These are phyloP conservation scores for Cyclophora albipunctata DNA, from an alignment of 2,888 invertebrate genomes.

Conservation along the genomic window DNA sequence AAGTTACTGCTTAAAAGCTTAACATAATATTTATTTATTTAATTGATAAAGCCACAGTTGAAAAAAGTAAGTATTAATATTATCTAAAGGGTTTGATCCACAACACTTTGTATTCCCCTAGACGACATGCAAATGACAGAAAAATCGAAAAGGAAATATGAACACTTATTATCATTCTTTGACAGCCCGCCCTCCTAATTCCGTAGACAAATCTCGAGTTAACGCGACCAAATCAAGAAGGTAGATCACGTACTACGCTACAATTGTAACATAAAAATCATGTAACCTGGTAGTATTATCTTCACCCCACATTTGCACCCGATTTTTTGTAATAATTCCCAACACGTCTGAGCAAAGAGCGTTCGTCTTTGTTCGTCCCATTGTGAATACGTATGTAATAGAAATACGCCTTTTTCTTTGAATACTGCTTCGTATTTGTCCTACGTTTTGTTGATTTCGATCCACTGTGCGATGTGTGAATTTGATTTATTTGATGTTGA, in stretches of 20 bases:
- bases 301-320: conserved; percentile 50
- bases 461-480: conserved; percentile 24
- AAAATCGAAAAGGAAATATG: conserved; percentile 21
- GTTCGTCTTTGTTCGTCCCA: conserved; percentile 56
- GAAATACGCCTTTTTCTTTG: conserved; percentile 44
- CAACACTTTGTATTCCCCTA: conserved; percentile 4
- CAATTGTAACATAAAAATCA: conserved; percentile 56
- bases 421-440: conserved; percentile 44
- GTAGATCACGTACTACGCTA: conserved; percentile 54
- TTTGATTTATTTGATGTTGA: conserved; percentile 8
- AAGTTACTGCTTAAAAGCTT: no score
- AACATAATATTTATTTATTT: no score
- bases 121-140: conserved; percentile 17
- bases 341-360: conserved; percentile 43
- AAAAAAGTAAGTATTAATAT: no score
- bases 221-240: conserved; percentile 47
- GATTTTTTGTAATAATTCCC: conserved; percentile 64
- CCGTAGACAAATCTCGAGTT: conserved; percentile 37
- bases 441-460: conserved; percentile 24
- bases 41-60: no score
- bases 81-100: no score
- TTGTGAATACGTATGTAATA: conserved; percentile 59
- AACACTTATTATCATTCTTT: conserved; percentile 32
- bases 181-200: conserved; percentile 36
- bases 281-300: conserved; percentile 49